Percentiles rank a stretch among this genome's conserved stretches.
Evolutionary conservation across 2,888 invertebrate species (phyloP).

Genomic region (Phragmatobia fuliginosa): DNA sequence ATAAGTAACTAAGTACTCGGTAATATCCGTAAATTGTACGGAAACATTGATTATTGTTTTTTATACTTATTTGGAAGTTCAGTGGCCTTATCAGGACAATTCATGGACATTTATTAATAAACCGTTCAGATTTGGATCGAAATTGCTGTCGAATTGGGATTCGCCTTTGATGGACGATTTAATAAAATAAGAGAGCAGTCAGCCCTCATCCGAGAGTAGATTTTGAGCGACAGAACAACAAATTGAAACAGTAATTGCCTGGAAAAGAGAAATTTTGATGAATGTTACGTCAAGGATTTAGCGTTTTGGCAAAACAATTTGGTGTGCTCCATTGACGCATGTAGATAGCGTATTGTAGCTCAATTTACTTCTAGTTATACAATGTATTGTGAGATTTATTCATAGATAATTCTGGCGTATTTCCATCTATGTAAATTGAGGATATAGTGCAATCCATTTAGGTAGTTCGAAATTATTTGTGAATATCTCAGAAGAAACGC

Average conservation of each 20-base stretch:
- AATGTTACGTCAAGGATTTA: slow-evolving; percentile 58
- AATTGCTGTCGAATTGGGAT: slow-evolving; percentile 26
- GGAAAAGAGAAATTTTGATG: slow-evolving; percentile 55
- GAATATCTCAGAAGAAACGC: slow-evolving; percentile 42
- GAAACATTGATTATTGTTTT: slow-evolving; percentile 42
- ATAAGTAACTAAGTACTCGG: slow-evolving; percentile 49
- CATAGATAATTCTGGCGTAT: slow-evolving; percentile 30
- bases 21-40: slow-evolving; percentile 38
- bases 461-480: slow-evolving; percentile 52
- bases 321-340: slow-evolving; percentile 42
- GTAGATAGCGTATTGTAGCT: slow-evolving; percentile 49
- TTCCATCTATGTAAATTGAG: neutral
- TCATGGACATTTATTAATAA: slow-evolving; percentile 43
- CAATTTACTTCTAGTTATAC: slow-evolving; percentile 37
- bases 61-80: slow-evolving; percentile 37
- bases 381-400: slow-evolving; percentile 30
- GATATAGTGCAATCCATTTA: slow-evolving; percentile 25
- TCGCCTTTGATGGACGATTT: slow-evolving; percentile 30
- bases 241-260: slow-evolving; percentile 30
- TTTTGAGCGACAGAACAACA: slow-evolving; percentile 30
- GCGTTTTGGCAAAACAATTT: slow-evolving; percentile 36
- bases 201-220: slow-evolving; percentile 26
- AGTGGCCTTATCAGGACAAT: slow-evolving; percentile 52
- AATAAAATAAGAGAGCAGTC: slow-evolving; percentile 30
- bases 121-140: slow-evolving; percentile 28